phyloP scores from a whole-genome alignment of 2,888 invertebrate species.

The Gandaritis pyraliata region DNA sequence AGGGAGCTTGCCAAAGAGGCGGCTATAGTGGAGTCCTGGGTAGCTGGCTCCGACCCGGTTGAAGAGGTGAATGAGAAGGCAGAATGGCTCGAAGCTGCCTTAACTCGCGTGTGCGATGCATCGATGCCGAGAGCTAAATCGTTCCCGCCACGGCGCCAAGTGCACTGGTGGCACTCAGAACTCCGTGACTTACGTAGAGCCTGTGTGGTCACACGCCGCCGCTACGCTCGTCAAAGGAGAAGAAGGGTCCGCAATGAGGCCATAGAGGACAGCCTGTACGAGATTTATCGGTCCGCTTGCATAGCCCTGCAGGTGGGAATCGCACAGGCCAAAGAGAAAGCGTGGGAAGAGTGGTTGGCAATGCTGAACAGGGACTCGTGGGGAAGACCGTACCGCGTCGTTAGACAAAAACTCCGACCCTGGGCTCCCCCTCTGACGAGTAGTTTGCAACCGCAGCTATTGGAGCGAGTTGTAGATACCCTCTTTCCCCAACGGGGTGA shows the following conservation, averaged over 20 bases:
- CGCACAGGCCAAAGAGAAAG: not conserved
- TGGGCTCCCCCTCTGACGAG: conserved; percentile 10
- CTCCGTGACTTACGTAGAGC: not conserved
- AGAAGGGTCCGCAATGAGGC: not conserved
- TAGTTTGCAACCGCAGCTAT: not conserved
- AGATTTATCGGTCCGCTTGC: not conserved
- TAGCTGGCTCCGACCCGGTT: not conserved
- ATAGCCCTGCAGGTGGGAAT: conserved; percentile 3
- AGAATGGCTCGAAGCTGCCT: not conserved
- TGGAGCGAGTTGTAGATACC: not conserved
- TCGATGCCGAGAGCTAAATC: conserved; percentile 1
- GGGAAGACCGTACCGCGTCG: conserved; percentile 10
- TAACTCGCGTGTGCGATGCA: not conserved
- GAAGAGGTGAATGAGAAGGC: not conserved
- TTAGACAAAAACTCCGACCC: conserved; percentile 3
- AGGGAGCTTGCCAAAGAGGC: not conserved
- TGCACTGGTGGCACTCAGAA: conserved; percentile 9
- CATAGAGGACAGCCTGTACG: not conserved
- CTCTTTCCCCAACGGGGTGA: conserved; percentile 4
- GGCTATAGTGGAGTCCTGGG: not conserved
- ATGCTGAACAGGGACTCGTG: conserved; percentile 9
- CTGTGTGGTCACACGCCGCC: conserved; percentile 9
- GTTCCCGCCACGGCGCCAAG: not conserved
- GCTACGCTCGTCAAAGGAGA: not conserved
- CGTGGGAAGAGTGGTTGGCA: conserved; percentile 4